Base-by-base conservation (phyloP, 2,113 vertebrate species). In the Crotalus viridis region DNA sequence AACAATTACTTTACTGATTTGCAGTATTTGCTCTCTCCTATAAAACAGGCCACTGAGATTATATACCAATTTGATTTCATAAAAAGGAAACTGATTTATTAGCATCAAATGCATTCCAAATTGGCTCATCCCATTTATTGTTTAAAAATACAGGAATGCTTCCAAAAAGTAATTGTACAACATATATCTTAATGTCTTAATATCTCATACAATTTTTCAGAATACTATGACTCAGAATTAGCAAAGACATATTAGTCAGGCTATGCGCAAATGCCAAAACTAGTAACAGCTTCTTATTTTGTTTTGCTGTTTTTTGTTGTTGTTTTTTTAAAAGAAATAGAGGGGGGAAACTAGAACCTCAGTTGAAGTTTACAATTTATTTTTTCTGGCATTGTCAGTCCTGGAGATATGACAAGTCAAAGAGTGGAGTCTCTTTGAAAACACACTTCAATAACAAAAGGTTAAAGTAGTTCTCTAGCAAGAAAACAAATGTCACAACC, bases 111-210 rank as follows among this genome's bases (percentile, higher is more conserved):
- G n/a, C 21, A 56, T n/a, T 69, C 90, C 46, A 39, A 6, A 88
- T 57, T 48, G 39, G 10, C 26, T 48, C 81, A 51, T 51, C 59
- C 92, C 8, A 0, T 89, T 90, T 57, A 87, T 39, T 85, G 69
- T 74, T 26, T 6, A 28, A 64, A 90, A 87, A 22, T 10, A 59
- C 57, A 64, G 1, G 87, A 85, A 64, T 74, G 9, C 21, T 92
- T 95, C 61, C 28, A 64, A 0, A 19, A 61, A 57, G 56, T 2
- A 51, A 89, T 92, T 0, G 0, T 64, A 5, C 4, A 1, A 51
- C 1, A 93, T 92, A 89, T 90, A 81, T 81, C 74, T 81, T 43
- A 46, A 5, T 90, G 57, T 88, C 57, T 91, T 57, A 43, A 51
- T 64, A 90, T 69, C 91, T 10, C 92, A 0, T 22, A 74, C 88